Conservation (phyloP, 2,113 vertebrate genomes). For the Apaloderma vittatum region DNA sequence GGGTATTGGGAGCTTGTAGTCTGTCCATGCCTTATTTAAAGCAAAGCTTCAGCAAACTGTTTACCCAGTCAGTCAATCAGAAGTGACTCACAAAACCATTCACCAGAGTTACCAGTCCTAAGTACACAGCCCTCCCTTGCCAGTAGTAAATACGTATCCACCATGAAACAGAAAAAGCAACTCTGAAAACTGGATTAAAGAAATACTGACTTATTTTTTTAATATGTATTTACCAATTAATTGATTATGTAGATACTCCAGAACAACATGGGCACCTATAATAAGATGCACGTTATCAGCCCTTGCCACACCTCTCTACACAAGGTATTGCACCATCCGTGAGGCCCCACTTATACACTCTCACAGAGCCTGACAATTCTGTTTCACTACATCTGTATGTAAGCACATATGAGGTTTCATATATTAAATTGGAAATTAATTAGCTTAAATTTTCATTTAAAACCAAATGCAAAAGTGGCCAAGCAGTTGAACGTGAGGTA, state of each 20-base stretch:
- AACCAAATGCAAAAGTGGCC: not conserved
- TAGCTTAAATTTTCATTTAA: not conserved
- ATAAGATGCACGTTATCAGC: not conserved
- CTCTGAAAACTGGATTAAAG: not conserved
- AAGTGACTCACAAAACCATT: constrained; percentile 19
- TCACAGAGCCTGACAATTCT: not conserved
- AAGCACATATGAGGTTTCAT: not conserved
- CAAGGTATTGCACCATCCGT: not conserved
- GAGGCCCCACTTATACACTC: not conserved
- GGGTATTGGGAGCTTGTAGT: not conserved
- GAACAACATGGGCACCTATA: not conserved
- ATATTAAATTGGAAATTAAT: fast-evolving
- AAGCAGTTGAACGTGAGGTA: not conserved
- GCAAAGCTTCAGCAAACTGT: not conserved
- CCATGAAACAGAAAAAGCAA: not conserved
- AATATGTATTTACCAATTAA: not conserved
- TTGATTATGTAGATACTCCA: not conserved
- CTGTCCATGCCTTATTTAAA: not conserved
- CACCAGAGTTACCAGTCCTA: not conserved
- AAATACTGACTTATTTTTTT: not conserved
- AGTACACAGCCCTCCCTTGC: not conserved
- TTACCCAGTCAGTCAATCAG: not conserved
- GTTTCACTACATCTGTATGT: not conserved
- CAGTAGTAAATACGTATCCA: not conserved
- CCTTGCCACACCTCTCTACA: not conserved